Conservation (phyloP, 1,140 invertebrate species). For the Holotrichia oblita region DNA sequence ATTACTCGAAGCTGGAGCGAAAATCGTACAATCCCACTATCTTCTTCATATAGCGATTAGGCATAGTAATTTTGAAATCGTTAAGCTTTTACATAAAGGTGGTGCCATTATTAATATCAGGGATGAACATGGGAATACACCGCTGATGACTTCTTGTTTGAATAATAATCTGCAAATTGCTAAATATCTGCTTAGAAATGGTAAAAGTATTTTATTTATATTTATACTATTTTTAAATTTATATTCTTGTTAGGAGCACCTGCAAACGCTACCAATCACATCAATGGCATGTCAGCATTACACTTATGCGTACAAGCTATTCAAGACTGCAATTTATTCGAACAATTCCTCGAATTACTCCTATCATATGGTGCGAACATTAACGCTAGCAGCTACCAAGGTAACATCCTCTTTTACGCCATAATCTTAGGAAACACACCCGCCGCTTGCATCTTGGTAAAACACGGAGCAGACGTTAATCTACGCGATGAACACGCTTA, state of each 20-base stretch:
- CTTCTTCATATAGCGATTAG: constrained; percentile 67
- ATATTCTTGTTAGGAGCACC: constrained; percentile 63
- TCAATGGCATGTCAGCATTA: constrained; percentile 61
- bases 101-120: constrained; percentile 66
- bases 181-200: constrained; percentile 63
- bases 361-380: constrained; percentile 61
- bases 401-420: constrained; percentile 57
- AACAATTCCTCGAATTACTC: constrained; percentile 62
- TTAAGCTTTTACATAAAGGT: constrained; percentile 62
- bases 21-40: constrained; percentile 66
- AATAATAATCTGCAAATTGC: constrained; percentile 65
- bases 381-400: constrained; percentile 63
- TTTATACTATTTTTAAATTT: too few relatives aligned
- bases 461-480: constrained; percentile 59
- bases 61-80: constrained; percentile 63
- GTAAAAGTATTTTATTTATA: constrained; percentile 56
- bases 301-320: constrained; percentile 65
- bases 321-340: constrained; percentile 57
- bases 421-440: constrained; percentile 53
- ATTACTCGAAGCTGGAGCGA: constrained; percentile 66
- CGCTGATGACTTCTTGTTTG: constrained; percentile 70
- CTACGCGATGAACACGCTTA: constrained; percentile 53
- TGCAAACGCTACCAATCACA: constrained; percentile 62
- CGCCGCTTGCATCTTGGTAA: constrained; percentile 53
- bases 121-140: constrained; percentile 67